Base-by-base conservation (phyloP, 2,888 invertebrate species). In the Miltochrista miniata region DNA sequence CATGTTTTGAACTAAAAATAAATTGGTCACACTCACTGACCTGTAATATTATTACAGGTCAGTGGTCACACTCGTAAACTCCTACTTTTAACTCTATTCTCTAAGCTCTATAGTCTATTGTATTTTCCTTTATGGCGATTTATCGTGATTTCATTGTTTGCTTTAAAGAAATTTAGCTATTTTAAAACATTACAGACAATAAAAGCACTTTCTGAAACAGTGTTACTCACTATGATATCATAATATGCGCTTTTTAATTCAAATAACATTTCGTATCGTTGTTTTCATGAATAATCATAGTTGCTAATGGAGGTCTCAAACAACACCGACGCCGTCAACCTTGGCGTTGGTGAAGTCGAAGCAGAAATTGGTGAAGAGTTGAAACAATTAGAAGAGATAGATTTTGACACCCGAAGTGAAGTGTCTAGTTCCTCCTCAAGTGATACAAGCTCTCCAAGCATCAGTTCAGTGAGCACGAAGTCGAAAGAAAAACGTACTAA, bases 351-450 rank as follows among this genome's bases (percentile, higher is more conserved):
- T 72, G 94, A 94, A 85, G 93, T 93, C 56, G 94, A 94, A 80
- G 93, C 93, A 49, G 96, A 96, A 82, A 96, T 96, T 80, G 95
- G 95, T 40, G 96, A 96, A 76, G 96, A 96, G 79, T 88, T 96
- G 58, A 96, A 96, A 81, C 93, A 96, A 81, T 85, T 95, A 58
- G 95, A 95, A 63, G 96, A 96, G 54, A 94, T 93, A 73, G 93
- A 94, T 69, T 97, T 96, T 74, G 97, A 97, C 81, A 96, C 96
- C 2, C 93, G 96, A 10, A 98, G 98, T 83, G 98, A 98, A 89
- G 96, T 97, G 30, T 96, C 97, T 45, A 97, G 96, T 59, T 95
- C 95, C 40, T 94, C 95, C 65, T 95, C 96, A 4, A 94, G 94
- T 59, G 93, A 93, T 50, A 94, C 95, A 1, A 94, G 94, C 72